A percentile compares a stretch with the other conserved stretches of the same genome.
Conservation (phyloP, 2,113 vertebrate genomes). For the Microtus richardsoni region DNA sequence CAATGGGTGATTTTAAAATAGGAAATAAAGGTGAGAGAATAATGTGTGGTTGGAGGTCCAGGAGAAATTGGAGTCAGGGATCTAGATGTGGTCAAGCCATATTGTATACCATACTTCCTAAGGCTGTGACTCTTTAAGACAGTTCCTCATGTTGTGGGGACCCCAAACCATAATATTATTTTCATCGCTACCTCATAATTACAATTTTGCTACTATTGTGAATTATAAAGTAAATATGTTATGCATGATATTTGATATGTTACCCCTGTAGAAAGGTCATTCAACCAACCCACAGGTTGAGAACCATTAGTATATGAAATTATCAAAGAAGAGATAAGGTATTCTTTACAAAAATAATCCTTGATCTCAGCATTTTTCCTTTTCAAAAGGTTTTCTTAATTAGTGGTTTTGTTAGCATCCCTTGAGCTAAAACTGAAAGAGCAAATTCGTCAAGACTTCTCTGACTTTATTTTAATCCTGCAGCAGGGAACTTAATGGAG, state of each 20-base stretch:
- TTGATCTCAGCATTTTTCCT: background rate
- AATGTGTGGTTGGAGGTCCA: background rate
- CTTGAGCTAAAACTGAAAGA: background rate
- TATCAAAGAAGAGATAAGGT: background rate
- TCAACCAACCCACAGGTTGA: background rate
- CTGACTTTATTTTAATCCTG: background rate
- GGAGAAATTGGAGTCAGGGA: background rate
- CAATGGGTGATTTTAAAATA: background rate
- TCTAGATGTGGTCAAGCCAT: background rate
- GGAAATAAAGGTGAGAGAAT: background rate
- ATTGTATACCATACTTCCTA: background rate
- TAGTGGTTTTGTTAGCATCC: background rate
- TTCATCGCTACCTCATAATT: background rate
- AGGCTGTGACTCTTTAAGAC: accelerated
- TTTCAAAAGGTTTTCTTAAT: background rate
- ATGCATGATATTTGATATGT: background rate
- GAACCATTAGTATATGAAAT: background rate
- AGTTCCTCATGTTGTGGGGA: background rate
- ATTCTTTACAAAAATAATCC: background rate
- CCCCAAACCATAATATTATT: background rate
- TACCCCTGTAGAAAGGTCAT: background rate
- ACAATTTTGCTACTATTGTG: background rate
- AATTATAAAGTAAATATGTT: background rate
- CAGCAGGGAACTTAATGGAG: background rate
- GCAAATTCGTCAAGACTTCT: background rate